Conservation (phyloP, 64 coral and sea anemone genomes). For the Pachyseris speciosa region DNA sequence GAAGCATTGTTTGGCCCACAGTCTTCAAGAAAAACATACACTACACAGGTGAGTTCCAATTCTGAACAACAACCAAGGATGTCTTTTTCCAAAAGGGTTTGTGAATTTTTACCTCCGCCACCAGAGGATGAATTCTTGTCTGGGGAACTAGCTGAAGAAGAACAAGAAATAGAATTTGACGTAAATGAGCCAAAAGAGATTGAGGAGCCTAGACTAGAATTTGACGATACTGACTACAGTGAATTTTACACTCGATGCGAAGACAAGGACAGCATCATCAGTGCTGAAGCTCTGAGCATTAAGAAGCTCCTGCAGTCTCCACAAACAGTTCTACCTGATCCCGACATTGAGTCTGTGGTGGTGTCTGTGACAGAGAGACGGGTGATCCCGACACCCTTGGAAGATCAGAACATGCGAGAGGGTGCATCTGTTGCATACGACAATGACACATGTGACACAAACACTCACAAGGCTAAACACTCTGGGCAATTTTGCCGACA, state of each 20-base stretch:
- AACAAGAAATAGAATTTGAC: not conserved
- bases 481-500: not conserved
- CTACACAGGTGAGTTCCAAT: not conserved
- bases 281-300: constrained; percentile 68
- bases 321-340: constrained; percentile 30
- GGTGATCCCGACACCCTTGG: not conserved
- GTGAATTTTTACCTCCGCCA: constrained; percentile 1
- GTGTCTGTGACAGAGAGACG: constrained; percentile 7
- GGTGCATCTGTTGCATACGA: not conserved
- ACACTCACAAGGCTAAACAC: not conserved
- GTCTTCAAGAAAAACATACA: not conserved
- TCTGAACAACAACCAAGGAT: not conserved
- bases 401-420: not conserved
- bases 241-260: constrained; percentile 49
- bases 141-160: constrained; percentile 26
- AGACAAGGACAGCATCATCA: constrained; percentile 64
- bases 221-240: constrained; percentile 71
- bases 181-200: not conserved
- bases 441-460: not conserved
- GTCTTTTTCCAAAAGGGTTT: constrained; percentile 23
- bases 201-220: constrained; percentile 59
- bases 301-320: constrained; percentile 61
- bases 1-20: constrained; percentile 30
- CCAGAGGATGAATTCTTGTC: not conserved
- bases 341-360: constrained; percentile 58